These are phyloP conservation scores for Periophthalmodon schlosseri DNA, from an alignment of 2,113 vertebrate genomes.

Conservation along the genomic window DNA sequence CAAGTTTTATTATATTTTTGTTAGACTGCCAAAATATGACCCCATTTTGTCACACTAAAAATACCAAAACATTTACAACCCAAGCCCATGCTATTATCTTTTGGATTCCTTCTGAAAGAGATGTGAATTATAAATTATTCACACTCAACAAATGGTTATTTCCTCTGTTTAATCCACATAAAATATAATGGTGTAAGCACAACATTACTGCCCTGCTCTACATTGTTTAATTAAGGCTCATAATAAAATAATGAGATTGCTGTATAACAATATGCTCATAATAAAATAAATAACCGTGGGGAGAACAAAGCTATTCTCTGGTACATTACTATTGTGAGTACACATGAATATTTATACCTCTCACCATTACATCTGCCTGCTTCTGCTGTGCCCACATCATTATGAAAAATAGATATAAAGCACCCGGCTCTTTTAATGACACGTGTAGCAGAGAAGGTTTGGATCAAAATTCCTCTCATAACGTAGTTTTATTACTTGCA, in stretches of 20 bases:
- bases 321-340: slow-evolving; percentile 37
- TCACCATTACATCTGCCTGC: slow-evolving; percentile 42
- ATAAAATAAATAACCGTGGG: slow-evolving; percentile 47
- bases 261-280: slow-evolving; percentile 31
- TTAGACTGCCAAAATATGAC: neutral
- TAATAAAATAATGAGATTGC: slow-evolving; percentile 13
- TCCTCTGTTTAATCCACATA: neutral
- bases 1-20: no score
- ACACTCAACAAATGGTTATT: neutral
- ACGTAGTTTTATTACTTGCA: no score
- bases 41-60: no score
- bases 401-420: slow-evolving; percentile 47
- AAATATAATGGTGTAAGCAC: slow-evolving; percentile 12
- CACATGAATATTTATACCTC: slow-evolving; percentile 69
- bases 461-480: no score
- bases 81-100: no score
- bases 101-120: neutral
- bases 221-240: slow-evolving; percentile 8
- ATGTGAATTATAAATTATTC: neutral
- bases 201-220: neutral
- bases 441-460: neutral
- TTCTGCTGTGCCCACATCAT: slow-evolving; percentile 26
- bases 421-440: neutral
- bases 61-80: no score
- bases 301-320: slow-evolving; percentile 44